Evolutionary conservation across 2,797 vertebrate species (phyloP), one percentile per base, ranked within the genome.

Genomic region (Lateolabrax maculatus): DNA sequence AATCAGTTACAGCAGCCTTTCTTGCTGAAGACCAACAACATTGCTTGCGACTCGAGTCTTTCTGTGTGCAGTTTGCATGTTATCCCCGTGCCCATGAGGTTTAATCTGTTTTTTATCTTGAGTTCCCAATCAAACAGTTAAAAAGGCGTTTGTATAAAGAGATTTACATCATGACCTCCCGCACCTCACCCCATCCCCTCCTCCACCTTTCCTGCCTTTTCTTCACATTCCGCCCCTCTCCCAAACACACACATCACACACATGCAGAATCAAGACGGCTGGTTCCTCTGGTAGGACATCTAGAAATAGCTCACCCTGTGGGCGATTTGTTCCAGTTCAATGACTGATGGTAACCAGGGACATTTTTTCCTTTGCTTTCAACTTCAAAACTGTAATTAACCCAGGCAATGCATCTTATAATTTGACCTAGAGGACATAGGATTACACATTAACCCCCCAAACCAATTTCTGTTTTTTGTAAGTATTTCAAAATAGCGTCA

Each of bases 281-380:
- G 65, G 49, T 71, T 73, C 72, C 83, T 48, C 27, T 73, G 53
- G 34, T 51, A 56, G 71, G 71, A 58, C 79, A 9, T 78, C 64
- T 49, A 72, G 62, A 85, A 87, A 87, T 87, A 88, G 75, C 60
- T 87, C 63, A 61, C 51, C 68, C 84, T 79, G 78, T 89, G 83
- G 81, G 76, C 36, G 9, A 75, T 85, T 87, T 77, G 63, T 87
- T 89, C 84, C 85, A 78, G 60, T 75, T 73, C 82, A 76, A 1
- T 19, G 62, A 60, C 37, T 77, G 64, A 85, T 84, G 65, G 75
- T 53, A 77, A 72, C 63, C 62, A 34, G 69, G 62, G 55, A 79
- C 71, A 55, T 63, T 73, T 53, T 75, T 62, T n/a, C 55, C 27
- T 53, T 56, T 72, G 56, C 67, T 80, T 84, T 77, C 37, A 75